Conservation (phyloP, 1,140 invertebrate genomes). For the Drosophila littoralis region DNA sequence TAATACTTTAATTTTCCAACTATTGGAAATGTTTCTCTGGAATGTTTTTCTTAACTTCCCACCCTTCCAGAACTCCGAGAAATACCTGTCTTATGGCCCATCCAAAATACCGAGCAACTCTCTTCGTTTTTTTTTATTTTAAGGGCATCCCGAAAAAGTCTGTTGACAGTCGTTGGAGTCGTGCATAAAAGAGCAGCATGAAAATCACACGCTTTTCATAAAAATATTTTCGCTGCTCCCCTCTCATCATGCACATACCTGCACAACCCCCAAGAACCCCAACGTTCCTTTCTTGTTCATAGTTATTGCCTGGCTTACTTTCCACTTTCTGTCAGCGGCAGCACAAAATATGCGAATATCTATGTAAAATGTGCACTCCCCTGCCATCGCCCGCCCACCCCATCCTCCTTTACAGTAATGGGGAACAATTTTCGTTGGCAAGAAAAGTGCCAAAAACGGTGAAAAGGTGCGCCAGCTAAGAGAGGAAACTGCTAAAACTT, state of each 20-base stretch:
- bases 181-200: constrained; percentile 21
- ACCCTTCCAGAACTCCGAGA: too few relatives aligned
- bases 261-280: background rate
- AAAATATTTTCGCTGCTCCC: constrained; percentile 33
- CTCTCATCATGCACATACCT: background rate
- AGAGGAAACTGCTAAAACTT: constrained; percentile 20
- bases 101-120: background rate
- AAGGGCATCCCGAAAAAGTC: constrained; percentile 12
- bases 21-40: too few relatives aligned
- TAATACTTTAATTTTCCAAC: too few relatives aligned
- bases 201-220: constrained; percentile 50
- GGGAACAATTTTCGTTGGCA: too few relatives aligned
- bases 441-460: background rate
- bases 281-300: constrained; percentile 28
- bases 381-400: too few relatives aligned
- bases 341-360: constrained; percentile 37
- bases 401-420: too few relatives aligned
- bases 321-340: constrained; percentile 30
- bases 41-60: too few relatives aligned
- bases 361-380: constrained; percentile 12
- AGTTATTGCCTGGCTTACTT: constrained; percentile 50
- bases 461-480: constrained; percentile 17
- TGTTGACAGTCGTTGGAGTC: constrained; percentile 3
- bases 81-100: too few relatives aligned
- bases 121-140: background rate